Conservation (phyloP, 2,888 invertebrate genomes). For the Spatulosminthurus flaviceps region DNA sequence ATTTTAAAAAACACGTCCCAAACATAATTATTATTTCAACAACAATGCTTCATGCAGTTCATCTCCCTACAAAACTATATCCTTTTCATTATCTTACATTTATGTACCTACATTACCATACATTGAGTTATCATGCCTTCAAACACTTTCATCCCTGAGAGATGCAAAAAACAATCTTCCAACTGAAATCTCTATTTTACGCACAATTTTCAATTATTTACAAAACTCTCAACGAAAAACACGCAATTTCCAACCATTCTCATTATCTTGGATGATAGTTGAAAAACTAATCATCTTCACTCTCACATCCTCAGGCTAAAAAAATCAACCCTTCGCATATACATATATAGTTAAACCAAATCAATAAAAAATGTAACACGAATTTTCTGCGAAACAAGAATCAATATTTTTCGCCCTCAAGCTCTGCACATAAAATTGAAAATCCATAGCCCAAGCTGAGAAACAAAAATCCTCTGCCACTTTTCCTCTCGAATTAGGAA, state of each 20-base stretch:
- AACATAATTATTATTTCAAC: not conserved
- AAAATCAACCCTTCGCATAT: not conserved
- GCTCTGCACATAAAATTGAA: too few species aligned
- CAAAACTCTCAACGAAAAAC: not conserved
- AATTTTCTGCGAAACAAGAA: too few species aligned
- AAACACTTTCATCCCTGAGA: not conserved
- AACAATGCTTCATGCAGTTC: not conserved
- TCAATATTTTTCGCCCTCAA: too few species aligned
- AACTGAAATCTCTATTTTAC: not conserved
- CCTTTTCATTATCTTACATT: not conserved
- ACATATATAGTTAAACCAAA: too few species aligned
- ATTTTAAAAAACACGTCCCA: too few species aligned
- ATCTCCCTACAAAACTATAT: not conserved
- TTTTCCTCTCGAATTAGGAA: too few species aligned
- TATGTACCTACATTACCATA: not conserved
- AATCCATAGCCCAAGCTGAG: too few species aligned
- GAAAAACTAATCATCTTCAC: slow-evolving; percentile 2
- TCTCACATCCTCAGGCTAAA: not conserved
- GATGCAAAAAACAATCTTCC: not conserved
- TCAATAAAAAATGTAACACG: too few species aligned
- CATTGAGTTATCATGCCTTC: not conserved
- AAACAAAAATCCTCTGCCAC: too few species aligned
- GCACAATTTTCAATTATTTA: not conserved
- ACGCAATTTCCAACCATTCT: not conserved
- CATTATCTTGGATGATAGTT: not conserved